phyloP scores from a whole-genome alignment of 2,113 vertebrate genomes.

The Rhynchomys soricoides region DNA sequence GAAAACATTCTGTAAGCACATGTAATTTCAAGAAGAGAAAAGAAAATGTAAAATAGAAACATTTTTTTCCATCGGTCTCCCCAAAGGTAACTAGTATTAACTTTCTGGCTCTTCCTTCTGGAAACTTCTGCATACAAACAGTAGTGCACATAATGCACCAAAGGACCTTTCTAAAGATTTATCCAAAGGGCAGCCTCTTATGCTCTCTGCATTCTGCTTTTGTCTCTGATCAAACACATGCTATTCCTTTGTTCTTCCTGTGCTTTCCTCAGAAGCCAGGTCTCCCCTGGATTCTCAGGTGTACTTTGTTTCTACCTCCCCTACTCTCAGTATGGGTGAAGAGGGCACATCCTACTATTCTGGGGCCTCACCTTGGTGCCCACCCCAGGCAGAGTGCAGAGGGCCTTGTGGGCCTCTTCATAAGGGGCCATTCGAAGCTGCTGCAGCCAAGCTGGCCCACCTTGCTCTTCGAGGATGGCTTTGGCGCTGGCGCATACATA shows the following conservation, averaged over 20 bases:
- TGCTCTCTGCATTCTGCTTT: not conserved
- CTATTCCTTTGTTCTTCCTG: not conserved
- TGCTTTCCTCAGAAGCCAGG: not conserved
- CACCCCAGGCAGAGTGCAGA: constrained; percentile 93
- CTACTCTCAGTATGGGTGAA: not conserved
- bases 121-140: constrained; percentile 28
- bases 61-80: constrained; percentile 8
- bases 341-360: not conserved
- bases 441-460: constrained; percentile 88
- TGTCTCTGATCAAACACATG: not conserved
- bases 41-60: constrained; percentile 21
- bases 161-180: constrained; percentile 13
- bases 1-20: not conserved
- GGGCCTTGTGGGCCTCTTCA: constrained; percentile 87
- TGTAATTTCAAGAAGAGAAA: constrained; percentile 39
- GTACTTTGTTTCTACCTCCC: not conserved
- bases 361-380: constrained; percentile 90
- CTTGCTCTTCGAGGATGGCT: constrained; percentile 86
- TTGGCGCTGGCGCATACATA: constrained; percentile 91
- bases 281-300: not conserved
- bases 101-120: not conserved
- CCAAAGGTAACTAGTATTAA: constrained; percentile 4
- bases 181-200: not conserved
- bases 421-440: constrained; percentile 88
- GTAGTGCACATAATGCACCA: not conserved